A percentile compares a stretch with the other conserved stretches of the same genome.
phyloP scores from a whole-genome alignment of 2,797 vertebrate genomes.

The Pseudochirops corinnae region DNA sequence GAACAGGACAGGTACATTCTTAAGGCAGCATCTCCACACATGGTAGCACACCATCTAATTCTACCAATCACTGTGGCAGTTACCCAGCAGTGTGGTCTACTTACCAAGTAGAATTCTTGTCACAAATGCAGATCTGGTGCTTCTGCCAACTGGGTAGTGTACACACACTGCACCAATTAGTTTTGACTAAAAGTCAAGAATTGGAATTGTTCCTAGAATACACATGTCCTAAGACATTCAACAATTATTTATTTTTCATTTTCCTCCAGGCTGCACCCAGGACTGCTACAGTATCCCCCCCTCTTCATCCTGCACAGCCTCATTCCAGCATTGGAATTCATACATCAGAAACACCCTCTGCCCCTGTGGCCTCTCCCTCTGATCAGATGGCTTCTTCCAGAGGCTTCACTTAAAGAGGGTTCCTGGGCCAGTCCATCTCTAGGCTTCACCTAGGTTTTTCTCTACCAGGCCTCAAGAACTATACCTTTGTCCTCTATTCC shows the following conservation, averaged over 20 bases:
- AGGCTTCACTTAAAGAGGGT: not conserved
- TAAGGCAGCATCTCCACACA: slow-evolving; percentile 9
- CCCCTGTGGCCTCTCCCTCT: not conserved
- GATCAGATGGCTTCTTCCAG: not conserved
- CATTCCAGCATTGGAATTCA: not conserved
- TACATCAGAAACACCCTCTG: not conserved
- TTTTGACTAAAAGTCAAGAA: not conserved
- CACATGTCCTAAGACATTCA: not conserved
- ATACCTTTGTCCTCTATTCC: not conserved
- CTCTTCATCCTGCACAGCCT: not conserved
- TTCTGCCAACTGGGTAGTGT: not conserved
- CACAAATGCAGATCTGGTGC: not conserved
- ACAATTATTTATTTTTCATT: not conserved
- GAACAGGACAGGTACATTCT: not conserved
- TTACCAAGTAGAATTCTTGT: not conserved
- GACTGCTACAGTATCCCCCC: not conserved
- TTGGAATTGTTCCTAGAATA: not conserved
- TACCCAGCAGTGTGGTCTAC: not conserved
- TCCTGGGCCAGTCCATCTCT: not conserved
- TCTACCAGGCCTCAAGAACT: not conserved
- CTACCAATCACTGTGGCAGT: not conserved
- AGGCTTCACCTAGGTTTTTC: not conserved
- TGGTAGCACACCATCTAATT: not conserved
- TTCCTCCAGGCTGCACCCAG: not conserved
- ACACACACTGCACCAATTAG: not conserved